Base-by-base conservation (phyloP, 2,113 vertebrate species). In the Spheniscus mendiculus region DNA sequence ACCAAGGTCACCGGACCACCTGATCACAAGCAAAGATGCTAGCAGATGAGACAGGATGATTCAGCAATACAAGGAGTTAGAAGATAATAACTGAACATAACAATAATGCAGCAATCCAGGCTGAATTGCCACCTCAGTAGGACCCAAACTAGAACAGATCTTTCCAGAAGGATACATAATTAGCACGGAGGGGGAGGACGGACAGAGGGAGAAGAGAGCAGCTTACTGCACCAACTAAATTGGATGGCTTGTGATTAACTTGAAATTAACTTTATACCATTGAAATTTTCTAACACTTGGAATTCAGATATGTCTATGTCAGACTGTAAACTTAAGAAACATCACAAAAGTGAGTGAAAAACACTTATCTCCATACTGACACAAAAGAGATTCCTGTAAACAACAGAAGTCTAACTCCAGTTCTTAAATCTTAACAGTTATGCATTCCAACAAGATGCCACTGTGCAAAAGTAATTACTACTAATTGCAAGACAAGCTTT, bases 51-150 rank as follows among this genome's bases (percentile, higher is more conserved):
- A 50, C 6, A 62, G 85, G 40, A 90, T 96, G 97, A 97, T 86
- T 97, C 96, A 97, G 97, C 96, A 96, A 58, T 17, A 85, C 49
- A 61, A 76, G 20, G 42, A 87, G 76, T 22, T 34, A 81, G 50
- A 91, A 27, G 21, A 72, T 53, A 89, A 55, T 6, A 85, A 50
- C 30, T 7, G 45, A 90, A 72, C 9, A 15, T 13, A 69, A 79
- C 6, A 65, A 65, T 23, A 91, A 79, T 22, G 62, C 87, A 93
- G 66, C 71, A 94, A 73, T 36, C 66, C 58, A 90, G 15, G 15
- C 56, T 59, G 9, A 90, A 92, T 3, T 66, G 19, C 55, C 50
- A 67, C n/a, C n/a, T 87, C 38, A 56, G 63, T 55, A 55, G n/a
- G 59, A 89, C 67, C 30, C 38, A 80, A 61, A 72, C 8, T 12